Evolutionary conservation across 2,113 vertebrate genomes (phyloP).

Genomic region (Pangasianodon hypophthalmus): DNA sequence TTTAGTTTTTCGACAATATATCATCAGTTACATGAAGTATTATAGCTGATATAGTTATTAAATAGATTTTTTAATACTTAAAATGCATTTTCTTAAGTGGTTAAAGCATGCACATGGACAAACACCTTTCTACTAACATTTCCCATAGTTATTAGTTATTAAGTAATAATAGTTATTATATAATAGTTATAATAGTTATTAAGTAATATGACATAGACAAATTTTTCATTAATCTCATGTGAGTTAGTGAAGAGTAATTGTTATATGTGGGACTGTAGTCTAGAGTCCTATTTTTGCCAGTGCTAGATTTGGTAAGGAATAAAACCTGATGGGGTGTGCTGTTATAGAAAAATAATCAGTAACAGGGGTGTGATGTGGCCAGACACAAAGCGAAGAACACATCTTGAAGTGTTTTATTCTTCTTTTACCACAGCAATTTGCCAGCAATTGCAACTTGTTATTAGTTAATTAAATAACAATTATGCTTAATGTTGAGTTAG

Average conservation of each 20-base stretch:
- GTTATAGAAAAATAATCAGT: not conserved
- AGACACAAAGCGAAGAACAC: not conserved
- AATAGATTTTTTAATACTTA: constrained; percentile 21
- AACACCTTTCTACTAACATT: constrained; percentile 31
- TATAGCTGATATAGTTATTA: constrained; percentile 6
- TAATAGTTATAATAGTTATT: no score
- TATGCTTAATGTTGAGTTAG: not conserved
- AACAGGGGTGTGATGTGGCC: not conserved
- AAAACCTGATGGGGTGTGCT: not conserved
- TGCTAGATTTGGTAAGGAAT: not conserved
- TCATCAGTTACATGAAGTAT: constrained; percentile 30
- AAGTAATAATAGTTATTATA: no score
- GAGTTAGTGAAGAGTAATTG: not conserved
- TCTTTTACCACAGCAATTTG: not conserved
- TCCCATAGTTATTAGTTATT: no score
- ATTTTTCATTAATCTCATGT: not conserved
- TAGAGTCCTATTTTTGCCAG: not conserved
- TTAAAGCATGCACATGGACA: constrained; percentile 42
- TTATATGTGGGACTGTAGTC: not conserved
- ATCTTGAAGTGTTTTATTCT: not conserved
- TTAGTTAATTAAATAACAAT: not conserved
- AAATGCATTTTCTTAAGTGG: constrained; percentile 54
- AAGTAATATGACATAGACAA: not conserved
- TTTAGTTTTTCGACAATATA: constrained; percentile 37
- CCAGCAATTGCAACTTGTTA: not conserved